These are phyloP conservation scores for Bos javanicus DNA, from an alignment of 2,113 vertebrate species.

Conservation along the genomic window DNA sequence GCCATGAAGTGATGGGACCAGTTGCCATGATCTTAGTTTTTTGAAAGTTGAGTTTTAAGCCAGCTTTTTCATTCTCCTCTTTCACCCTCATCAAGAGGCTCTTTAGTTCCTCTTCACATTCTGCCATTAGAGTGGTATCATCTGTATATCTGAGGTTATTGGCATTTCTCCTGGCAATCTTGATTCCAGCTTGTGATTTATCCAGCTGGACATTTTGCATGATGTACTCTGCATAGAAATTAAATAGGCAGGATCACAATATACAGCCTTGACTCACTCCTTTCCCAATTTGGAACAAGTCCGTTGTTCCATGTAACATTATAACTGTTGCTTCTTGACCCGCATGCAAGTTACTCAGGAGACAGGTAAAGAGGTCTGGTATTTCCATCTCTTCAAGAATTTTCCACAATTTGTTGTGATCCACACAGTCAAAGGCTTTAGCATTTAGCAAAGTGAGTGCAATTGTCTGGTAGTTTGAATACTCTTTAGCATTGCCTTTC, in stretches of 20 bases:
- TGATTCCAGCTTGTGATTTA: not conserved
- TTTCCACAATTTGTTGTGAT: not conserved
- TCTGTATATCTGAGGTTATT: not conserved
- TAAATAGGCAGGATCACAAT: not conserved
- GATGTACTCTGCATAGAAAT: not conserved
- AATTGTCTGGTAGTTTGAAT: not conserved
- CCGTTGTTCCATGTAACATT: accelerated
- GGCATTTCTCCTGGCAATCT: not conserved
- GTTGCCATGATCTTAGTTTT: not conserved
- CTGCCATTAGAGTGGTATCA: not conserved
- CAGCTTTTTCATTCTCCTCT: not conserved
- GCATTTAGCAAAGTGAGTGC: not conserved
- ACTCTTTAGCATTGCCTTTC: not conserved
- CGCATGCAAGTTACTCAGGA: not conserved
- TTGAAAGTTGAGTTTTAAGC: not conserved
- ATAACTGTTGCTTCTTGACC: not conserved
- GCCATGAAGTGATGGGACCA: not conserved
- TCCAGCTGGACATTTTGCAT: not conserved
- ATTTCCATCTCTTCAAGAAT: not conserved
- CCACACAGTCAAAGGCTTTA: not conserved
- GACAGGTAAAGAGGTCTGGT: not conserved
- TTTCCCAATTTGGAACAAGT: not conserved
- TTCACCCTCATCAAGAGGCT: not conserved
- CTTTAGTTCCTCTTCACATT: not conserved
- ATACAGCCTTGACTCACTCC: not conserved